Percentiles rank a stretch among this genome's conserved stretches.
Evolutionary conservation across 1,140 invertebrate genomes (phyloP).

Genomic region (Thaumetopoea pityocampa): DNA sequence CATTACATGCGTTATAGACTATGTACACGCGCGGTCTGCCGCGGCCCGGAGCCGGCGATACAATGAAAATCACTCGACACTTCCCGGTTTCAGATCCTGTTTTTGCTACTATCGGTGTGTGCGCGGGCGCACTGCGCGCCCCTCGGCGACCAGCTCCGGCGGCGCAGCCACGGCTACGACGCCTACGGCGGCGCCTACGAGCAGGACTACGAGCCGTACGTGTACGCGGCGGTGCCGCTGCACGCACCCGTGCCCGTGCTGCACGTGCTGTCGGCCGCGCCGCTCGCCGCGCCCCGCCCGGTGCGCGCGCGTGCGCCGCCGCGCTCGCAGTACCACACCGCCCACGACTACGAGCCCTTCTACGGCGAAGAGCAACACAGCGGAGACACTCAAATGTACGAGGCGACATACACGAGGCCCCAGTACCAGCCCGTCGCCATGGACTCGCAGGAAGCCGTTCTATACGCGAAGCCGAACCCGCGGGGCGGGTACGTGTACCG

Average conservation of each 20-base stretch:
- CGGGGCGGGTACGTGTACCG: slow-evolving; percentile 47
- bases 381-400: slow-evolving; percentile 20
- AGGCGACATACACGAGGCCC: slow-evolving; percentile 12
- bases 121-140: slow-evolving; percentile 22
- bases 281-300: slow-evolving; percentile 6
- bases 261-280: slow-evolving; percentile 32
- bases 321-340: slow-evolving; percentile 15
- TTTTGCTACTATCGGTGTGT: slow-evolving; percentile 31
- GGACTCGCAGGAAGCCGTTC: slow-evolving; percentile 20
- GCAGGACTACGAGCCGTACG: slow-evolving; percentile 40
- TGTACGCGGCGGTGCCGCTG: slow-evolving; percentile 45
- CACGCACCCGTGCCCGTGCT: slow-evolving; percentile 41
- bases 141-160: slow-evolving; percentile 18
- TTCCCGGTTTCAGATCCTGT: slow-evolving; percentile 26
- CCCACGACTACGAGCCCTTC: slow-evolving; percentile 12
- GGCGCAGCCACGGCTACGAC: slow-evolving; percentile 23
- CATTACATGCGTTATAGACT: too few relatives aligned
- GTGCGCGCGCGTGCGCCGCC: slow-evolving; percentile 16
- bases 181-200: slow-evolving; percentile 34
- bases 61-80: neutral
- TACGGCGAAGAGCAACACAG: slow-evolving; percentile 17
- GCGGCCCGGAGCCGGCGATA: too few relatives aligned
- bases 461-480: slow-evolving; percentile 47
- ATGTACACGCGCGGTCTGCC: too few relatives aligned
- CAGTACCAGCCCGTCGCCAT: neutral